phyloP scores from a whole-genome alignment of 2,797 vertebrate species.

The Mormyrus hasselquistii region DNA sequence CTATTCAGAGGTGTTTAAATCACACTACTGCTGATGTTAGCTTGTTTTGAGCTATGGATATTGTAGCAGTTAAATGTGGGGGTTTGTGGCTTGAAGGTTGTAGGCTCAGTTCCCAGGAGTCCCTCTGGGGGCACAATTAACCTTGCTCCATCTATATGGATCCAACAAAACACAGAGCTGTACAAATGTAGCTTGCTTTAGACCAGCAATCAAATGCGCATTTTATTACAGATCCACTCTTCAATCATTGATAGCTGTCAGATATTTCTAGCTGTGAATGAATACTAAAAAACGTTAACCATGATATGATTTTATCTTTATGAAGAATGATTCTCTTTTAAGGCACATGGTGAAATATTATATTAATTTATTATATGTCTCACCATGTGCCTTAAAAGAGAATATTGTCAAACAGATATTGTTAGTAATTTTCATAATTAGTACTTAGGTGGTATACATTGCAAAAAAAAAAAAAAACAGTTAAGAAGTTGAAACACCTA shows the following conservation, averaged over 20 bases:
- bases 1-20: constrained; percentile 3
- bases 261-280: background rate
- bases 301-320: background rate
- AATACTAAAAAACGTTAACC: background rate
- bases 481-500: background rate
- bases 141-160: background rate
- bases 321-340: background rate
- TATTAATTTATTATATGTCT: background rate
- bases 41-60: background rate
- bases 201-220: background rate
- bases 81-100: background rate
- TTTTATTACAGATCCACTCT: background rate
- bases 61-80: background rate
- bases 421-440: constrained; percentile 4
- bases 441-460: background rate
- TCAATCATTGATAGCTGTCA: background rate
- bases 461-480: background rate
- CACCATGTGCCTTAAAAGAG: background rate
- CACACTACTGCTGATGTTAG: background rate
- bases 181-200: background rate
- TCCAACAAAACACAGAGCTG: background rate
- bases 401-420: background rate
- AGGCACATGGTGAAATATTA: background rate
- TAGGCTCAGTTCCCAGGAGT: background rate
- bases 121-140: background rate